A percentile compares a stretch with the other conserved stretches of the same genome.
Conservation (phyloP, 1,140 invertebrate genomes). For the Caenorhabditis remanei region DNA sequence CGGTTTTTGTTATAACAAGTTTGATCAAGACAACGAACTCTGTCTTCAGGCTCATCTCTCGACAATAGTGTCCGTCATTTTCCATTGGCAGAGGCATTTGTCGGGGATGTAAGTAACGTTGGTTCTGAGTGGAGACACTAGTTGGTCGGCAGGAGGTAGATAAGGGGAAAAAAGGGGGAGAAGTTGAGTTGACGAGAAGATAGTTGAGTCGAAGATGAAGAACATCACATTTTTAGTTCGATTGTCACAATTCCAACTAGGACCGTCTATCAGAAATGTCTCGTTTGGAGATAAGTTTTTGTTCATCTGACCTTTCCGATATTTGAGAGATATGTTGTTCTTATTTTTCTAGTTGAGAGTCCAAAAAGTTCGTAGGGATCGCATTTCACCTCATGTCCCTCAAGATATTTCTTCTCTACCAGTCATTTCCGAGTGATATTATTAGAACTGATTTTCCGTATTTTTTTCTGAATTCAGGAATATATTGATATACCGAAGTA, state of each 20-base stretch:
- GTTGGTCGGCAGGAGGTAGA: background rate
- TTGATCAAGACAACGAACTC: slow-evolving; percentile 37
- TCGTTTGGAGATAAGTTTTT: background rate
- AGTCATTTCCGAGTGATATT: background rate
- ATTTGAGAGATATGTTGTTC: slow-evolving; percentile 48
- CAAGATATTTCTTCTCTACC: slow-evolving; percentile 1
- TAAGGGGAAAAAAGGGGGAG: background rate
- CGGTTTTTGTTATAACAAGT: slow-evolving; percentile 23
- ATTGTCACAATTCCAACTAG: background rate
- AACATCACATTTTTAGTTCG: slow-evolving; percentile 26
- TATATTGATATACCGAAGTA: too few species aligned
- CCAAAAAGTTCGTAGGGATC: slow-evolving; percentile 44
- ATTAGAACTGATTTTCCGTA: background rate
- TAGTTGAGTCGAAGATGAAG: slow-evolving; percentile 18
- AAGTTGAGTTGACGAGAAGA: background rate
- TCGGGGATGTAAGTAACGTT: slow-evolving; percentile 44
- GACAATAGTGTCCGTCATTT: slow-evolving; percentile 41
- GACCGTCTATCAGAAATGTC: too few species aligned
- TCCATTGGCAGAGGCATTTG: slow-evolving; percentile 42
- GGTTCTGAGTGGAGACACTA: slow-evolving; percentile 6
- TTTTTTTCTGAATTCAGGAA: background rate
- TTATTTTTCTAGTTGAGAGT: slow-evolving; percentile 16
- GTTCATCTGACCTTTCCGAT: slow-evolving; percentile 29
- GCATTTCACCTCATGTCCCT: slow-evolving; percentile 45
- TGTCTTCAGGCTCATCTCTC: slow-evolving; percentile 34